Base-by-base conservation (phyloP, 1,140 invertebrate species). In the Nylanderia fulva region DNA sequence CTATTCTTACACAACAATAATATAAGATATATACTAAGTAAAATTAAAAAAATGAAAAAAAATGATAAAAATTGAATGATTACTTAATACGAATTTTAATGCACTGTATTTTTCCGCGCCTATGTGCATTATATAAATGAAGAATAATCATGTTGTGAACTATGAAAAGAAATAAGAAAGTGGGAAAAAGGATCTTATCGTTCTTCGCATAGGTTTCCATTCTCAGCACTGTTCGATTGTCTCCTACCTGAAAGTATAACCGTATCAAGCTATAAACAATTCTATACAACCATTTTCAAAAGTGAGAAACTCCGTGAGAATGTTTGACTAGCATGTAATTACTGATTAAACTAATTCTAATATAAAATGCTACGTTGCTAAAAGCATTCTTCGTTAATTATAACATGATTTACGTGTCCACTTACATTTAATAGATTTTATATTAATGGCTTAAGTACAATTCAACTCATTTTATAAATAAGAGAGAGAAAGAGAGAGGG, bases 141-240 rank as follows among this genome's bases (percentile, higher is more conserved):
- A 15, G 11, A n/a, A 27, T 24, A 13, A 36, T 18, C 29, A 13
- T n/a, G 9, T 21, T 21, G 11, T 13, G 11, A 74, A 54, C 27
- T 15, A n/a, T 42, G n/a, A 21, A 24, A 15, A 15, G 13, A 61
- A 42, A 15, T 18, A 77, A 45, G 56, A 77, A 63, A 76, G 27
- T 45, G 58, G 5, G 42, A 27, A 77, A 60, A 45, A 9, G 24
- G 56, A 77, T 77, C 60, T 36, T 52, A 52, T 64, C 42, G 61
- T 77, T 77, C 27, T 48, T 52, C 11, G 56, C 24, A 33, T n/a
- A 29, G 42, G 27, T 64, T 77, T 48, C 42, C 42, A 21, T 77
- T 77, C 60, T 64, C 60, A 77, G 60, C 60, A 24, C 60, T 36
- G 42, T 77, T 77, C 24, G 42, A 77, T 77, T 77, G 29, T 77